A percentile compares a stretch with the other conserved stretches of the same genome.
These are phyloP conservation scores for Heliconius erato DNA, from an alignment of 2,888 invertebrate species.

Conservation along the genomic window DNA sequence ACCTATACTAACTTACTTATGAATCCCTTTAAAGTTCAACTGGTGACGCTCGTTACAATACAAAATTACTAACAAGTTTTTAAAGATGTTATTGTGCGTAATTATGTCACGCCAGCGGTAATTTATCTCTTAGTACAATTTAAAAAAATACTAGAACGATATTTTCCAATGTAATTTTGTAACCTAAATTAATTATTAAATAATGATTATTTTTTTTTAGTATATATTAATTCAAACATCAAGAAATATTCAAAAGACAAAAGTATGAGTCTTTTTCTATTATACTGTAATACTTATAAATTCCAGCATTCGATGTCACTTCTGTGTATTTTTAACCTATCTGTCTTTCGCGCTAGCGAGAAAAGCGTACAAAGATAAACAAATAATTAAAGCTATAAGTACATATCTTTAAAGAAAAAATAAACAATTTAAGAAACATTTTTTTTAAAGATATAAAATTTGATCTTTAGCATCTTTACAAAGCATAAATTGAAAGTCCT, in stretches of 20 bases:
- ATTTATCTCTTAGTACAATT: neutral
- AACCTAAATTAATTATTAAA: too few species aligned
- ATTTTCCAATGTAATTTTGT: neutral
- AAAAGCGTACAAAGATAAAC: neutral
- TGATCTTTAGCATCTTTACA: constrained; percentile 9
- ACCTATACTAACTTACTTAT: neutral
- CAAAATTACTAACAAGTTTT: too few species aligned
- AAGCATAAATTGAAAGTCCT: constrained; percentile 28
- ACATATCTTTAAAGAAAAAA: neutral
- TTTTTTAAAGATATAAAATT: neutral
- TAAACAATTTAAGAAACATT: neutral
- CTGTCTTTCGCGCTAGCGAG: neutral
- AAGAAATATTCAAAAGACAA: neutral
- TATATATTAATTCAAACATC: too few species aligned
- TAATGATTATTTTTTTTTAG: too few species aligned
- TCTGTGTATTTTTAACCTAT: neutral
- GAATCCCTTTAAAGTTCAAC: neutral
- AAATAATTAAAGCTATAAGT: neutral
- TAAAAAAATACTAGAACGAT: neutral
- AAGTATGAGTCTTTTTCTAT: neutral
- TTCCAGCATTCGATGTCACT: too few species aligned
- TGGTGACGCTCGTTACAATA: neutral
- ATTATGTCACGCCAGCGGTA: neutral
- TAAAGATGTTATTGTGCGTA: neutral
- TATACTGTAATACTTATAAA: neutral